Evolutionary conservation across 2,113 vertebrate species (phyloP).

Genomic region (Gasterosteus aculeatus): DNA sequence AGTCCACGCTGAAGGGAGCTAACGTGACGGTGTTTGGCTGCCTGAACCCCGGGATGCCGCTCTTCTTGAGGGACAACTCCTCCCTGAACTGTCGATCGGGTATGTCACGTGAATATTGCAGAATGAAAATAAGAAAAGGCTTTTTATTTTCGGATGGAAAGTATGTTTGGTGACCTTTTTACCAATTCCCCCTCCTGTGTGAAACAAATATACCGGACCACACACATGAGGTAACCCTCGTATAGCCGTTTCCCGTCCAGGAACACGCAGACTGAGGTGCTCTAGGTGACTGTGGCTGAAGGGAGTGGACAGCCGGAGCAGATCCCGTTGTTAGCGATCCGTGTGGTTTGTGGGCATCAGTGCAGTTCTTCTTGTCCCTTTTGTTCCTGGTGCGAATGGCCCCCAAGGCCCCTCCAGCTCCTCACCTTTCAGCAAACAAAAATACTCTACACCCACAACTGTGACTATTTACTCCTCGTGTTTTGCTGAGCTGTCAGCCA

Average conservation of each 20-base stretch:
- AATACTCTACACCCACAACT: not conserved
- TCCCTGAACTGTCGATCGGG: constrained; percentile 91
- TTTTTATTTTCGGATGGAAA: not conserved
- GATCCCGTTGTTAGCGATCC: not conserved
- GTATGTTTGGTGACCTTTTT: not conserved
- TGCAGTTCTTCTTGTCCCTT: not conserved
- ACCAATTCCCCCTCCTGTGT: not conserved
- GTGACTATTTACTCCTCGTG: not conserved
- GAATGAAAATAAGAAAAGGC: too few species aligned
- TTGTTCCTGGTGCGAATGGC: not conserved
- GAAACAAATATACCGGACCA: not conserved
- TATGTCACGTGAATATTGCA: constrained; percentile 51
- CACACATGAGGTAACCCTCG: not conserved
- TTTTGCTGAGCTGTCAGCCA: not conserved
- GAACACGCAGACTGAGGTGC: too few species aligned
- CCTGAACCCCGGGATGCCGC: constrained; percentile 92
- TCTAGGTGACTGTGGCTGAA: not conserved
- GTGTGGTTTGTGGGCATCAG: not conserved
- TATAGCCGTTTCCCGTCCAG: too few species aligned
- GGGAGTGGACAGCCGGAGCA: not conserved
- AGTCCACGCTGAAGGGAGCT: constrained; percentile 89
- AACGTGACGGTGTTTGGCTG: constrained; percentile 95
- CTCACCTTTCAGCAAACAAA: not conserved
- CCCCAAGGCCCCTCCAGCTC: not conserved
- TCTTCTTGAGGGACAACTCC: constrained; percentile 86